phyloP scores from a whole-genome alignment of 2,888 invertebrate genomes.

The Andrena fulva region DNA sequence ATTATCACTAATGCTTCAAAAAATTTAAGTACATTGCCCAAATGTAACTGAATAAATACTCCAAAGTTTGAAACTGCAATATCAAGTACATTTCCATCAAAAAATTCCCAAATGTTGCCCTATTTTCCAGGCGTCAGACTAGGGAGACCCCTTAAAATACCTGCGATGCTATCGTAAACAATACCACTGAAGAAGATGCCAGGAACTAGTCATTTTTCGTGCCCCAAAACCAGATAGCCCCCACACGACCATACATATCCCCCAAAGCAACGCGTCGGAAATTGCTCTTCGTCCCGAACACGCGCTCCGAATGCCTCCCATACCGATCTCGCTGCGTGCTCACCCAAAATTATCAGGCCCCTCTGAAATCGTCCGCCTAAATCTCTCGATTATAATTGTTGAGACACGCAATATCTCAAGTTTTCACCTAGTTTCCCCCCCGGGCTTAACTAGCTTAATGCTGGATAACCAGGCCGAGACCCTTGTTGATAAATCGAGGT shows the following conservation, averaged over 20 bases:
- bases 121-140: no score
- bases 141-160: no score
- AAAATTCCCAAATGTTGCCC: no score
- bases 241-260: neutral
- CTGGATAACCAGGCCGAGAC: conserved; percentile 38
- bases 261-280: neutral
- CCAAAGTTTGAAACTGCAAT: no score
- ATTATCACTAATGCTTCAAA: no score
- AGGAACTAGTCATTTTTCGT: neutral
- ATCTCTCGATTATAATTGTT: conserved; percentile 38
- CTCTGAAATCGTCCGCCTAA: conserved; percentile 6
- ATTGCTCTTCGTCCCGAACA: neutral
- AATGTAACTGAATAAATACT: no score
- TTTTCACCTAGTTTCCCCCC: conserved; percentile 50
- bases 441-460: conserved; percentile 49
- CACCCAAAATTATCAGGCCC: neutral
- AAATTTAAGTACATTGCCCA: no score
- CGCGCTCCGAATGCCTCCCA: neutral
- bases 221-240: neutral
- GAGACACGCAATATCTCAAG: conserved; percentile 47
- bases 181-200: no score
- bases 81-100: no score
- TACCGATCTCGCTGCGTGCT: neutral
- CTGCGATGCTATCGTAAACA: no score
- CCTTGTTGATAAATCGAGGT: conserved; percentile 59